Evolutionary conservation across 2,113 vertebrate species (phyloP).

Genomic region (Pardalotus punctatus): DNA sequence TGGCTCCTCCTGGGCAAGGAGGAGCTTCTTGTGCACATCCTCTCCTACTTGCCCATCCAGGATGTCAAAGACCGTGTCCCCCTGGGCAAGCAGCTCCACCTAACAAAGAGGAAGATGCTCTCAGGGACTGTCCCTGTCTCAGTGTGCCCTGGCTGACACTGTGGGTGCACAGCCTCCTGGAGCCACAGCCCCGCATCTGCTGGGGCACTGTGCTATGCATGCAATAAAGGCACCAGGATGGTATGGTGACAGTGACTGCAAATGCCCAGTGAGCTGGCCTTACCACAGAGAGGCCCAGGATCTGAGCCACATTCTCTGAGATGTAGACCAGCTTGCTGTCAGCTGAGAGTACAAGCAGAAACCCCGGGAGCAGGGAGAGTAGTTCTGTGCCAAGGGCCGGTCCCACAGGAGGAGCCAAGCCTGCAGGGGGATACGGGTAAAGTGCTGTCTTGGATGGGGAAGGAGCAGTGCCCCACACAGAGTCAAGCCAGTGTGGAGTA

Average conservation of each 20-base stretch:
- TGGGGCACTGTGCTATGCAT: accelerated
- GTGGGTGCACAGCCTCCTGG: accelerated
- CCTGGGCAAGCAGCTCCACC: slow-evolving; percentile 62
- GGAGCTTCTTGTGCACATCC: background rate
- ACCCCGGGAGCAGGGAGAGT: slow-evolving; percentile 78
- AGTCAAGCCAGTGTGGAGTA: accelerated
- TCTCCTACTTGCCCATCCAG: background rate
- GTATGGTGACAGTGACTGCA: background rate
- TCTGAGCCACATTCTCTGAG: slow-evolving; percentile 80
- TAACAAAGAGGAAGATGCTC: background rate
- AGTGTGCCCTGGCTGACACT: accelerated
- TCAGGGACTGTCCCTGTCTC: background rate
- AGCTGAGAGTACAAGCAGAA: slow-evolving; percentile 74
- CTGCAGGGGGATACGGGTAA: background rate
- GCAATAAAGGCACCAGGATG: background rate
- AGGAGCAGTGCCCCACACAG: background rate
- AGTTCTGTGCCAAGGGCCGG: slow-evolving; percentile 12
- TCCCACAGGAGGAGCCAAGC: background rate
- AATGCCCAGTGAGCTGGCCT: background rate
- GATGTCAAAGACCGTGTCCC: slow-evolving; percentile 56
- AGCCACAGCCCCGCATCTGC: background rate
- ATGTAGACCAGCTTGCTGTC: slow-evolving; percentile 78
- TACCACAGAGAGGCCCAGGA: slow-evolving; percentile 83
- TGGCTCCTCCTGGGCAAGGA: background rate
- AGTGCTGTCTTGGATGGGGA: too few species aligned